phyloP scores from a whole-genome alignment of 2,888 invertebrate genomes.

The Eustalomyia histrio region DNA sequence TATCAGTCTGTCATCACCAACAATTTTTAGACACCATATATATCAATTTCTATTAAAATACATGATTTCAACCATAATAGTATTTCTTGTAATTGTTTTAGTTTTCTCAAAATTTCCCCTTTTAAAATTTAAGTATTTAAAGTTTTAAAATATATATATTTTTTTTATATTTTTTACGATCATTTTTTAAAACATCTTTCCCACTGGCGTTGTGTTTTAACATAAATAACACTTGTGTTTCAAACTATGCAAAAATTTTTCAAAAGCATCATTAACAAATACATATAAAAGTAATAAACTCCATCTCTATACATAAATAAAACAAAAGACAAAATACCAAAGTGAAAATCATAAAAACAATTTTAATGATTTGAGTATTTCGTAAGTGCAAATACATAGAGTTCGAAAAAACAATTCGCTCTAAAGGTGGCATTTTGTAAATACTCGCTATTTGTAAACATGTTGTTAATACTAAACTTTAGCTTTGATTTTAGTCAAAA shows the following conservation, averaged over 20 bases:
- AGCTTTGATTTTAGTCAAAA: no score
- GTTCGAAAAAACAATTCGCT: background rate
- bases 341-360: constrained; percentile 30
- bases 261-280: background rate
- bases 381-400: background rate
- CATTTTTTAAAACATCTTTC: constrained; percentile 1
- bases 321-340: constrained; percentile 15
- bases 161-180: background rate
- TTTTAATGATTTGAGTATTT: background rate
- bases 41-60: no score
- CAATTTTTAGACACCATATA: no score
- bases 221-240: constrained; percentile 10
- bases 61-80: no score
- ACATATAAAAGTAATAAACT: background rate
- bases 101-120: no score
- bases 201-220: background rate
- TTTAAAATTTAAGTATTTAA: no score
- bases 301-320: background rate
- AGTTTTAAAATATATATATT: background rate
- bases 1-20: no score
- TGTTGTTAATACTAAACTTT: no score
- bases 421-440: no score
- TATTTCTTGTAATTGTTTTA: no score
- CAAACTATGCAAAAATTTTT: background rate
- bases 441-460: no score